These are phyloP conservation scores for Amorpha juglandis DNA, from an alignment of 2,888 invertebrate genomes.

Conservation along the genomic window DNA sequence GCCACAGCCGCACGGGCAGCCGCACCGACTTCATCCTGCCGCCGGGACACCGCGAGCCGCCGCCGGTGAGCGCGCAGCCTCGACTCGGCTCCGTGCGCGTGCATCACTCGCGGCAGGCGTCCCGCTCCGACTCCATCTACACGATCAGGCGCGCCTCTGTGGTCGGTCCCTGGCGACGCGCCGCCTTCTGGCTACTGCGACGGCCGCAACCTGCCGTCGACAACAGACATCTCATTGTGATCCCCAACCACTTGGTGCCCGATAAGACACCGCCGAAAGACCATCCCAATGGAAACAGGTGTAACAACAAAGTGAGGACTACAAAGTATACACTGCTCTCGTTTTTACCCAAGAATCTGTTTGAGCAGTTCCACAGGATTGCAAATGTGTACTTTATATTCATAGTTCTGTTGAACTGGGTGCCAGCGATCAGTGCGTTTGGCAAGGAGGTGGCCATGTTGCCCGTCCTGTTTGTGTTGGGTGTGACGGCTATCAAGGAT, in stretches of 20 bases:
- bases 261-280: conserved; percentile 91
- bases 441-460: conserved; percentile 98
- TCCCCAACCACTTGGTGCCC: conserved; percentile 94
- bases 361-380: conserved; percentile 98
- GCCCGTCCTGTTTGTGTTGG: conserved; percentile 96
- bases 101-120: conserved; percentile 93
- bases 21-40: conserved; percentile 95
- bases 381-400: conserved; percentile 99
- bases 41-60: conserved; percentile 91
- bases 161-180: conserved; percentile 89
- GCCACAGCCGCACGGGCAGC: conserved; percentile 92
- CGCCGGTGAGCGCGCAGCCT: conserved; percentile 70
- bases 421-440: conserved; percentile 96
- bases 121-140: conserved; percentile 95
- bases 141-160: conserved; percentile 90
- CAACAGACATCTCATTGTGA: conserved; percentile 88
- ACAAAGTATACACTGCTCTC: conserved; percentile 97
- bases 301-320: conserved; percentile 94
- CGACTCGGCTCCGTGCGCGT: conserved; percentile 78
- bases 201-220: conserved; percentile 87
- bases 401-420: conserved; percentile 98
- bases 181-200: conserved; percentile 85
- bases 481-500: conserved; percentile 97
- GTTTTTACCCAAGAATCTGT: conserved; percentile 97
- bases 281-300: conserved; percentile 92